phyloP scores from a whole-genome alignment of 2,797 vertebrate genomes.

The Ctenosaura bakeri region DNA sequence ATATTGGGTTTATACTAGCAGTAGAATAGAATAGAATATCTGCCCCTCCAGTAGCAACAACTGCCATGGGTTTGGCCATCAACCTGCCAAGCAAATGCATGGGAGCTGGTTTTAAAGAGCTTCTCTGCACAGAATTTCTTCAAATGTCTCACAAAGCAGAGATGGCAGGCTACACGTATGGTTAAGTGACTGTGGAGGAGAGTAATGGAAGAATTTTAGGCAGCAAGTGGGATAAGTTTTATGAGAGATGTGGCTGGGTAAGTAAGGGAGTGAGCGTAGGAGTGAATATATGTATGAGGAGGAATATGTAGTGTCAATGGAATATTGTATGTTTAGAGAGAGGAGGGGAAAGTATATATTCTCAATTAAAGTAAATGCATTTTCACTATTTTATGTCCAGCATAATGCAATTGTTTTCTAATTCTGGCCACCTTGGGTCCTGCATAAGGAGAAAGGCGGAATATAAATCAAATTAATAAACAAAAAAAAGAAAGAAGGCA shows the following conservation, averaged over 20 bases:
- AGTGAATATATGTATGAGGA: not conserved
- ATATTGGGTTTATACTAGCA: not conserved
- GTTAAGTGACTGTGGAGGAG: not conserved
- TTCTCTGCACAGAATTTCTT: not conserved
- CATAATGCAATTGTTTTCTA: not conserved
- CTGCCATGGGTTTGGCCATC: not conserved
- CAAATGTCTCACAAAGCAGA: not conserved
- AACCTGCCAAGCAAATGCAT: not conserved
- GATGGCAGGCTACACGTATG: not conserved
- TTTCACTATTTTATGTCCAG: slow-evolving; percentile 1
- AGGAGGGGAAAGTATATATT: not conserved
- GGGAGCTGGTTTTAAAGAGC: not conserved
- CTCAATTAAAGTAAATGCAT: not conserved
- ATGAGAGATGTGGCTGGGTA: not conserved
- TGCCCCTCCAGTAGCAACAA: not conserved
- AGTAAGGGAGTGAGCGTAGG: too few relatives aligned
- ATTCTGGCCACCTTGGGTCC: too few relatives aligned
- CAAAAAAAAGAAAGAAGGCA: not conserved
- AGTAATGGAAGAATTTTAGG: not conserved
- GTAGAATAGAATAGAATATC: not conserved
- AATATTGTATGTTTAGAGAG: not conserved
- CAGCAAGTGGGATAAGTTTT: not conserved
- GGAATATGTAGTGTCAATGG: not conserved
- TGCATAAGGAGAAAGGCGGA: too few relatives aligned
- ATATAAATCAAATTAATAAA: not conserved